Percentiles rank a stretch among this genome's conserved stretches.
These are phyloP conservation scores for Chaetodon trifasciatus DNA, from an alignment of 2,797 vertebrate genomes.

Conservation along the genomic window DNA sequence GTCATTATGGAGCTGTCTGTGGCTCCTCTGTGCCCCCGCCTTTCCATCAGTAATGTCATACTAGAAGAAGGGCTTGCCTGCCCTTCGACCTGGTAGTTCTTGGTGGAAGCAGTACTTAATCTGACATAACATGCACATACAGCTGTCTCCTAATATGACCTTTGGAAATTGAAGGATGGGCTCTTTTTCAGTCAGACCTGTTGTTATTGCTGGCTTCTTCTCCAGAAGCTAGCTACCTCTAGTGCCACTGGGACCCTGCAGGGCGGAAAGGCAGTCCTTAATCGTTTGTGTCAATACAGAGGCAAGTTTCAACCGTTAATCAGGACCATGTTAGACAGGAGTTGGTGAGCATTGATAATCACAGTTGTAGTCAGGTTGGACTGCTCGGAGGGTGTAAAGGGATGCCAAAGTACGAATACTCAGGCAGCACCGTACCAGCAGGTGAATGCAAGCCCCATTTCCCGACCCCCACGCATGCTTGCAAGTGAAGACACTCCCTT, in stretches of 20 bases:
- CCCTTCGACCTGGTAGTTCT: conserved; percentile 57
- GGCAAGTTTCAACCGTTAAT: background rate
- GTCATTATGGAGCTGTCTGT: conserved; percentile 23
- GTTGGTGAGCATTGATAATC: background rate
- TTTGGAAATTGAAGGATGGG: conserved; percentile 20
- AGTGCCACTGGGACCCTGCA: background rate
- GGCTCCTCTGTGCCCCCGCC: conserved; percentile 9
- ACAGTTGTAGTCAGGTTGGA: background rate
- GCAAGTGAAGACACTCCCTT: conserved; percentile 6
- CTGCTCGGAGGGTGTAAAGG: background rate
- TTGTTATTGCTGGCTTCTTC: background rate
- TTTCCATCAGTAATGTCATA: conserved; percentile 15
- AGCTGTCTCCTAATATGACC: conserved; percentile 37
- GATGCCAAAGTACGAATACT: background rate
- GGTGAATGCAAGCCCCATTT: conserved; percentile 43
- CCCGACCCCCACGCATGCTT: background rate
- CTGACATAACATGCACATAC: conserved; percentile 32
- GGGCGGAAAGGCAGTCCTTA: background rate
- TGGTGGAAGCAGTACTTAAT: conserved; percentile 13
- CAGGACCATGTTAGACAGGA: background rate
- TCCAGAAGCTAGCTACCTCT: background rate
- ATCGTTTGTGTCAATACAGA: background rate
- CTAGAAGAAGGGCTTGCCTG: conserved; percentile 48
- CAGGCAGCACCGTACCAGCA: conserved; percentile 51
- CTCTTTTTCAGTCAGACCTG: conserved; percentile 6